phyloP scores from a whole-genome alignment of 2,113 vertebrate species.

The Dermatemys mawii region DNA sequence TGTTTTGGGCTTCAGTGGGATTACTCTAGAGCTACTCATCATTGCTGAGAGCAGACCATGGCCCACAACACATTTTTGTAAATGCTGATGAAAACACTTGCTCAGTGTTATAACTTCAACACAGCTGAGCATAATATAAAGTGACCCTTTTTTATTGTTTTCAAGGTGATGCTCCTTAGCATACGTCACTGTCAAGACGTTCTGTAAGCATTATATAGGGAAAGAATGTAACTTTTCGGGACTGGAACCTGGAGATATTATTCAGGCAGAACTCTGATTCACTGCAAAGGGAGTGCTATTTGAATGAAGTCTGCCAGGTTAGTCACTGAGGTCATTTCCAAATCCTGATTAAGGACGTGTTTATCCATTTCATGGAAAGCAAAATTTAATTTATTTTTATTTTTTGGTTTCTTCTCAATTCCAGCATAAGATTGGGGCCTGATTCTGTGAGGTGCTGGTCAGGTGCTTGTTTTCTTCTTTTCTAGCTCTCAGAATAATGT shows the following conservation, averaged over 20 bases:
- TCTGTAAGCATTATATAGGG: conserved; percentile 16
- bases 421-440: not conserved
- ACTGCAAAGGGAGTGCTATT: conserved; percentile 44
- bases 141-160: conserved; percentile 55
- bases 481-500: not conserved
- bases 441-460: not conserved
- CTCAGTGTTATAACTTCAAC: not conserved
- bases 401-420: accelerated
- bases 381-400: not conserved
- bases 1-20: not conserved
- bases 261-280: not conserved
- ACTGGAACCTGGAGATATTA: conserved; percentile 20
- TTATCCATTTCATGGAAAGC: conserved; percentile 21
- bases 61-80: conserved; percentile 41
- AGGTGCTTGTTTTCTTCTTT: not conserved
- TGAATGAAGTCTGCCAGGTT: conserved; percentile 27
- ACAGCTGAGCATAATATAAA: not conserved
- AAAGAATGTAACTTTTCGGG: conserved; percentile 45
- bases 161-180: conserved; percentile 26
- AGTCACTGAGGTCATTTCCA: conserved; percentile 10
- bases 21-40: conserved; percentile 33
- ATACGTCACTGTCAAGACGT: conserved; percentile 39
- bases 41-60: not conserved
- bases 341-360: not conserved
- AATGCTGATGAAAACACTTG: conserved; percentile 33